Conservation (phyloP, 2,888 invertebrate genomes). For the Crematogaster levior region DNA sequence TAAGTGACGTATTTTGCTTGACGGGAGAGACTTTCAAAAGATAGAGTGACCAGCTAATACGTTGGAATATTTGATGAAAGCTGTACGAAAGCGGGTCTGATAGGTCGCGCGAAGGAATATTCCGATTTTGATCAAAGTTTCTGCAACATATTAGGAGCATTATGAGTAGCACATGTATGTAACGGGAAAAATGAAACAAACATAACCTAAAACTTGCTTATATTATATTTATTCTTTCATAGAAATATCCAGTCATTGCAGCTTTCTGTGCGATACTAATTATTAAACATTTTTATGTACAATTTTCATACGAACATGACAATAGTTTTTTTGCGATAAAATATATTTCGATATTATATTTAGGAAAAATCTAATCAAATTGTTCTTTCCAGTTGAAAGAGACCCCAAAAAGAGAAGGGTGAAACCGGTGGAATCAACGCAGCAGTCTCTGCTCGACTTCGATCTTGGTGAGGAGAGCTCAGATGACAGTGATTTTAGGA, state of each 20-base stretch:
- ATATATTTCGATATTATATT: not conserved
- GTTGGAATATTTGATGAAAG: conserved; percentile 23
- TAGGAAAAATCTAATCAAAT: conserved; percentile 16
- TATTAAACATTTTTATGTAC: not conserved
- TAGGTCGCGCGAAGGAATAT: conserved; percentile 2
- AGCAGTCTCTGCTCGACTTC: conserved; percentile 91
- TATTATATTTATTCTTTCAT: not conserved
- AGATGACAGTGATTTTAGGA: conserved; percentile 97
- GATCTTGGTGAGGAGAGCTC: conserved; percentile 96
- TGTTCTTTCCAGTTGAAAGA: conserved; percentile 87
- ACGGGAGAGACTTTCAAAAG: conserved; percentile 55
- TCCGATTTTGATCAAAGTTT: conserved; percentile 44
- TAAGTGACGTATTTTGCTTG: conserved; percentile 43
- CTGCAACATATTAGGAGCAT: conserved; percentile 33
- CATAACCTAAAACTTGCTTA: conserved; percentile 69
- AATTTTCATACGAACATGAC: not conserved
- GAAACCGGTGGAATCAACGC: conserved; percentile 92
- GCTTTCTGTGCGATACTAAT: not conserved
- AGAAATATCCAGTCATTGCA: not conserved
- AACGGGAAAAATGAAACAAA: conserved; percentile 38
- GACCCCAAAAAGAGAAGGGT: conserved; percentile 93
- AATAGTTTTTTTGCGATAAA: not conserved
- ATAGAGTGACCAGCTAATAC: conserved; percentile 33
- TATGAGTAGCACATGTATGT: conserved; percentile 73
- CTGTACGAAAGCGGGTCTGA: too few species aligned